Evolutionary conservation across 2,797 vertebrate genomes (phyloP).

Genomic region (Danio aesculapii): DNA sequence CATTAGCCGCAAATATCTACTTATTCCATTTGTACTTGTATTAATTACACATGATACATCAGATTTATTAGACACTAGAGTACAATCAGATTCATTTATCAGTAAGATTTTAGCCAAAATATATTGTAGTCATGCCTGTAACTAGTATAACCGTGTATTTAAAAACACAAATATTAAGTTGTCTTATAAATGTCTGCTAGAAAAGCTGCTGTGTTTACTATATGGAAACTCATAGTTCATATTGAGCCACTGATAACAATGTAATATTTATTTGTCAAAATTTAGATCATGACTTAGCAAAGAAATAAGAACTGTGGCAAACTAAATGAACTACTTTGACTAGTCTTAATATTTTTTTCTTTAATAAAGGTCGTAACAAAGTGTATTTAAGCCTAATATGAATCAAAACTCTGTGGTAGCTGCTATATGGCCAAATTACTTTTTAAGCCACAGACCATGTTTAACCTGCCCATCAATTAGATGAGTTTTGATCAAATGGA

Average conservation of each 20-base stretch:
- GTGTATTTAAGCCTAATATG: no score
- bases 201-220: not conserved
- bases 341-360: no score
- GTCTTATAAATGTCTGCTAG: not conserved
- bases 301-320: not conserved
- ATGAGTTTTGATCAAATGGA: no score
- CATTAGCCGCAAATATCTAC: not conserved
- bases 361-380: no score
- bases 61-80: not conserved
- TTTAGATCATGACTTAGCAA: not conserved
- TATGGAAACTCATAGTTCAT: not conserved
- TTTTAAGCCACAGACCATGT: no score
- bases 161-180: not conserved
- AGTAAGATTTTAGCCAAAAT: not conserved
- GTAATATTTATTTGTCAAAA: not conserved
- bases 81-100: not conserved
- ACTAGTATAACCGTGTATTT: no score
- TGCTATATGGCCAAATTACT: no score
- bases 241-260: not conserved
- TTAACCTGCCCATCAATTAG: no score
- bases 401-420: no score
- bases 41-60: not conserved
- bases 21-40: not conserved
- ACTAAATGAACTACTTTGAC: no score
- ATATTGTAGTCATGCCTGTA: not conserved